Conservation (phyloP, 2,797 vertebrate species). For the Geotria australis region DNA sequence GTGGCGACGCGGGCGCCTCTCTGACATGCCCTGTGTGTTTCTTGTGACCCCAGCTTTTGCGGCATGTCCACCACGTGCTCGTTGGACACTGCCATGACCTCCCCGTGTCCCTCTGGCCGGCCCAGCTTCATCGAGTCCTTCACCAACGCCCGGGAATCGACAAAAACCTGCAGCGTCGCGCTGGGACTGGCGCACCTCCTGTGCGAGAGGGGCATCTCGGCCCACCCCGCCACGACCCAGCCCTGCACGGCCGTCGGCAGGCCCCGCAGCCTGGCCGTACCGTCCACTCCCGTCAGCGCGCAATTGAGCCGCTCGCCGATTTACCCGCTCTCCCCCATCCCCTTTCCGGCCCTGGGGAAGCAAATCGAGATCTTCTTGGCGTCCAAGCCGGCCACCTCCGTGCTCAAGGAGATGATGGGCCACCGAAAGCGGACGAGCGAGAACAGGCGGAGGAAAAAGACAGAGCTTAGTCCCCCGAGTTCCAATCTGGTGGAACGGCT, state of each 20-base stretch:
- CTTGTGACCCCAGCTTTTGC: background rate
- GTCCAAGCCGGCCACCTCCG: slow-evolving; percentile 75
- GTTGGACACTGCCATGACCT: background rate
- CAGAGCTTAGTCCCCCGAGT: background rate
- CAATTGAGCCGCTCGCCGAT: background rate
- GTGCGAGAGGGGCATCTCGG: slow-evolving; percentile 60
- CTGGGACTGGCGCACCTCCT: slow-evolving; percentile 62
- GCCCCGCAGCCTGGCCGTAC: background rate
- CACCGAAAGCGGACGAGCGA: background rate
- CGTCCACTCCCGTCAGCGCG: background rate
- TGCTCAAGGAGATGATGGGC: slow-evolving; percentile 51
- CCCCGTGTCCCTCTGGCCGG: slow-evolving; percentile 15
- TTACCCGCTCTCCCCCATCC: background rate
- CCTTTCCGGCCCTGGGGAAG: background rate
- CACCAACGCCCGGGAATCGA: slow-evolving; percentile 71
- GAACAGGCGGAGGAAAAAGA: background rate
- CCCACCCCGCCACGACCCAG: slow-evolving; percentile 5
- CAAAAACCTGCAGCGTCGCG: slow-evolving; percentile 77
- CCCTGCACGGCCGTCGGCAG: background rate
- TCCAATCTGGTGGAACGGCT: background rate
- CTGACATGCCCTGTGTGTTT: background rate
- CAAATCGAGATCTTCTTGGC: slow-evolving; percentile 64
- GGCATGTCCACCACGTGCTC: background rate
- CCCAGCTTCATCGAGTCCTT: slow-evolving; percentile 68
- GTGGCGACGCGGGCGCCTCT: too few species aligned